Conservation (phyloP, 2,113 vertebrate species). For the Petromus typicus region DNA sequence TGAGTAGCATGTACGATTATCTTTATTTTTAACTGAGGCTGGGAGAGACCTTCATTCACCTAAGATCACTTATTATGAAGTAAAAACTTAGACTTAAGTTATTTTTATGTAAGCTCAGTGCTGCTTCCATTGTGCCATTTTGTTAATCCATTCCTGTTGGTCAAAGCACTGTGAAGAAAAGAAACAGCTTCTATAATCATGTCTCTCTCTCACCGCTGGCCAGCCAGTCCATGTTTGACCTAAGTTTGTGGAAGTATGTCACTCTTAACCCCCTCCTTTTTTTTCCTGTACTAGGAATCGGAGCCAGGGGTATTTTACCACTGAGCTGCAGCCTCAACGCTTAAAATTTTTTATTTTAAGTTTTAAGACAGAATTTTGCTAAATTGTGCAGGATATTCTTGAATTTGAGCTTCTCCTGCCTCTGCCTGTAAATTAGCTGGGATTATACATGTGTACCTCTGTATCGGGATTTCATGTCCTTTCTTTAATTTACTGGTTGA, state of each 20-base stretch:
- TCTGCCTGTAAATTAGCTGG: neutral
- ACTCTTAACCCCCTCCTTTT: neutral
- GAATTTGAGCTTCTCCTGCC: neutral
- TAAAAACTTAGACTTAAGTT: neutral
- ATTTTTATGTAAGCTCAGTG: neutral
- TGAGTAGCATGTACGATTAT: neutral
- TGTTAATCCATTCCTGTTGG: constrained; percentile 10
- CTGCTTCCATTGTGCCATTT: neutral
- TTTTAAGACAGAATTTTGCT: neutral
- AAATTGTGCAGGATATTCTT: neutral
- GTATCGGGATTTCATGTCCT: neutral
- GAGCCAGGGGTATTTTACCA: neutral
- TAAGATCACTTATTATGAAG: neutral
- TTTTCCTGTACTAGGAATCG: neutral
- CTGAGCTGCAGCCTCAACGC: neutral
- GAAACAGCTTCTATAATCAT: neutral
- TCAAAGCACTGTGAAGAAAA: neutral
- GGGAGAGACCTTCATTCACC: neutral
- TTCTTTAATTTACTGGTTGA: constrained; percentile 39
- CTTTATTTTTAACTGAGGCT: constrained; percentile 2
- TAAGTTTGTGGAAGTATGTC: neutral
- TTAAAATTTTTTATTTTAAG: neutral
- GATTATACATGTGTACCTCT: neutral
- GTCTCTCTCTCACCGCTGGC: neutral
- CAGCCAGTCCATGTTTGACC: constrained; percentile 15